Evolutionary conservation across 2,113 vertebrate genomes (phyloP).

Genomic region (Sterna hirundo): DNA sequence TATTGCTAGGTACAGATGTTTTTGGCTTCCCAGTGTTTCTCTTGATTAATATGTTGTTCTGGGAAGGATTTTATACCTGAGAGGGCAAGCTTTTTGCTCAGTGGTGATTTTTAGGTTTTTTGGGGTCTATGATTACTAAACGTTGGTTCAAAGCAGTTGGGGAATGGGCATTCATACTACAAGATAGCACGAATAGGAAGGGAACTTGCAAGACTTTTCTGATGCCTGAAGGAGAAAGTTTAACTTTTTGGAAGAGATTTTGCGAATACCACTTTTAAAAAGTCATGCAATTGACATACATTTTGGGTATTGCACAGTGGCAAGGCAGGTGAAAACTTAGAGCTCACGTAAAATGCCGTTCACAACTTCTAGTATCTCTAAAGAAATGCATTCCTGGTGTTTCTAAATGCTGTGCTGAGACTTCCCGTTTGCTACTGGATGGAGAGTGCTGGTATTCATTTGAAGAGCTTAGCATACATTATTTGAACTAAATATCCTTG

Average conservation of each 20-base stretch:
- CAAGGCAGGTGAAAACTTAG: neutral
- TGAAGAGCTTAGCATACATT: neutral
- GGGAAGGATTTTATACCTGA: neutral
- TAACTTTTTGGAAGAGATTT: neutral
- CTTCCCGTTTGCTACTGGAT: neutral
- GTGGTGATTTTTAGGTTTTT: neutral
- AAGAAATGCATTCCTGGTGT: neutral
- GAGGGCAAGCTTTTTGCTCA: neutral
- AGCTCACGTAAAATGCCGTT: neutral
- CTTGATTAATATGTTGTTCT: neutral
- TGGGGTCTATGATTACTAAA: accelerated
- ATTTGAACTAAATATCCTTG: neutral
- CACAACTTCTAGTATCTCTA: neutral
- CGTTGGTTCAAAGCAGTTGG: neutral
- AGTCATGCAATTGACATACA: accelerated
- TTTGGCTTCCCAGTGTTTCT: neutral
- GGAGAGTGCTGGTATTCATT: neutral
- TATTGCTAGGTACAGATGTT: neutral
- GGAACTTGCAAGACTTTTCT: neutral
- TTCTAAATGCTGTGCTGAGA: neutral
- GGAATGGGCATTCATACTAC: neutral
- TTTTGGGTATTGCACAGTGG: neutral
- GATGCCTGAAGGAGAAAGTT: neutral
- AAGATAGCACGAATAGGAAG: neutral
- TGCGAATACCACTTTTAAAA: neutral